Percentiles rank a stretch among this genome's conserved stretches.
Conservation (phyloP, 2,113 vertebrate genomes). For the Boleophthalmus pectinirostris region DNA sequence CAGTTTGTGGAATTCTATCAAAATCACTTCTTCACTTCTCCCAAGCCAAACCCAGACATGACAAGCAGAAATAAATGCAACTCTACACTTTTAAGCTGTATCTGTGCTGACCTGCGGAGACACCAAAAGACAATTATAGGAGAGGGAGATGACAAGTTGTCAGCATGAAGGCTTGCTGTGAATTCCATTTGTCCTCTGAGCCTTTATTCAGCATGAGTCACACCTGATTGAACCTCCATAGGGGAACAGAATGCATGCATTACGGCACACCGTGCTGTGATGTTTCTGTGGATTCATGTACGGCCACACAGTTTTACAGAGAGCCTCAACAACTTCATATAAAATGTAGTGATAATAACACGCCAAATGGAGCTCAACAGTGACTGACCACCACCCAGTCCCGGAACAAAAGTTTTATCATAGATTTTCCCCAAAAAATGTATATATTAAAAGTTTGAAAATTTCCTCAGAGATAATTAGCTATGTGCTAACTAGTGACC, state of each 20-base stretch:
- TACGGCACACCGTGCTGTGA: slow-evolving; percentile 5
- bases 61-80: slow-evolving; percentile 38
- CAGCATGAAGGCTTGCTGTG: slow-evolving; percentile 51
- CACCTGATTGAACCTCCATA: slow-evolving; percentile 59
- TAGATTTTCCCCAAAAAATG: too few species aligned
- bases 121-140: slow-evolving; percentile 61
- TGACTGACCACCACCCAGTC: too few species aligned
- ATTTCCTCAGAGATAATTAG: too few species aligned
- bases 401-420: too few species aligned
- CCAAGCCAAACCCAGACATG: slow-evolving; percentile 19
- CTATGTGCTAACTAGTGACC: too few species aligned
- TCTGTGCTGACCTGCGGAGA: slow-evolving; percentile 52
- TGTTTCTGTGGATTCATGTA: background rate
- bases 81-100: slow-evolving; percentile 34
- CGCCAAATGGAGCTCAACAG: too few species aligned
- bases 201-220: slow-evolving; percentile 56
- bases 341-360: background rate
- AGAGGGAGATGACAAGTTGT: slow-evolving; percentile 58
- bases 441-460: too few species aligned
- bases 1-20: background rate
- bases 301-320: background rate
- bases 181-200: slow-evolving; percentile 64
- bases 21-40: slow-evolving; percentile 7
- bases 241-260: slow-evolving; percentile 29
- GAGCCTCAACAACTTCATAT: background rate